Evolutionary conservation across 2,888 invertebrate species (phyloP), one percentile per base, ranked within the genome.

Genomic region (Epinotia ramella): DNA sequence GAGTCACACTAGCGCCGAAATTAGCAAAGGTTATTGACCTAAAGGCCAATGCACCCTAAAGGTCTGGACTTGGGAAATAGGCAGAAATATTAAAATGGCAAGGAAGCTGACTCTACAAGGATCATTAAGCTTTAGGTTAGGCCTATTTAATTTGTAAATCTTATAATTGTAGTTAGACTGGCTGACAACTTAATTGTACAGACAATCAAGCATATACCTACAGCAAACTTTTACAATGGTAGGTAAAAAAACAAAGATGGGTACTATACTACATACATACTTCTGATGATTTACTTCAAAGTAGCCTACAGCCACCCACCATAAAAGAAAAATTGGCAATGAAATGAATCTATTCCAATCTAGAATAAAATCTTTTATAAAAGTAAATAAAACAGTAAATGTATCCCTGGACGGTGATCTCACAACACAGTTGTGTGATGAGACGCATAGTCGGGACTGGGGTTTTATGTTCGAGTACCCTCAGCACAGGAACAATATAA

Each of bases 361-460:
- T 7, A 9, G 9, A 13, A 13, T 46, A 12, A 1, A 13, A 12
- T 46, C 12, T 1, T 46, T 12, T 46, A 13, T 13, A 16, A 16
- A 49, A 49, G 16, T 49, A 13, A 13, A 46, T 16, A 46, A 46
- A 16, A 13, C 63, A 13, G 11, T 57, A 59, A 76, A 40, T 93
- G 89, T 94, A 81, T 74, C 89, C 93, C 84, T 92, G 90, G 77
- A 92, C 92, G 93, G 94, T 94, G 93, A 94, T 94, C 94, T 84
- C 90, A 86, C 73, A 79, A 78, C 86, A 89, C 92, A 91, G 86
- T 82, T 44, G 85, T 90, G 86, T 76, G 81, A 84, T 85, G 89
- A 90, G 93, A 94, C 93, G 94, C 94, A 94, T 94, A 91, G 91
- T 91, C 91, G 89, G 92, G 90, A 82, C 85, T 91, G 88, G 86